Percentiles rank a stretch among this genome's conserved stretches.
phyloP scores from a whole-genome alignment of 2,113 vertebrate species.

The Nipponia nippon region DNA sequence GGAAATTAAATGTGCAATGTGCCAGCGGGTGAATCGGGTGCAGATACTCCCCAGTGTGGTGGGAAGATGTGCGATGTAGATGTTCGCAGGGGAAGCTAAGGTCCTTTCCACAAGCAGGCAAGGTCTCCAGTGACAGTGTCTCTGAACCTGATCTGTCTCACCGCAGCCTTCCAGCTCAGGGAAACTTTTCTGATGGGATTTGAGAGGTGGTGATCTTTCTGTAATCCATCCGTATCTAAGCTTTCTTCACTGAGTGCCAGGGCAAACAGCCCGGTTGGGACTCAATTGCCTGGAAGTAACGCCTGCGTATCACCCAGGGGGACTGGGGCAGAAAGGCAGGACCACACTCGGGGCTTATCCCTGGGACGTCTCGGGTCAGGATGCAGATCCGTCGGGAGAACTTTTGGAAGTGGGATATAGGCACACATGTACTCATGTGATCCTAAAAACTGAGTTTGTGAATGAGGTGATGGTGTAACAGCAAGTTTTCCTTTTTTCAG shows the following conservation, averaged over 20 bases:
- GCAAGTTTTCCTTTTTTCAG: constrained; percentile 72
- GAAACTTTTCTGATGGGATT: not conserved
- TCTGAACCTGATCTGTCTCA: not conserved
- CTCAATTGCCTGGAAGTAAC: not conserved
- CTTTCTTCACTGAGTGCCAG: not conserved
- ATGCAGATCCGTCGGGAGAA: accelerated
- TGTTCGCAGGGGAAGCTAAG: not conserved
- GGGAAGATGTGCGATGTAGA: accelerated
- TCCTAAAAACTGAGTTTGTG: not conserved
- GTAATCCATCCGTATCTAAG: not conserved
- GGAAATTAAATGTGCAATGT: not conserved
- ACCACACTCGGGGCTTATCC: not conserved
- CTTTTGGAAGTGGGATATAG: not conserved
- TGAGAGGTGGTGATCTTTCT: not conserved
- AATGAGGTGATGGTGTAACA: not conserved
- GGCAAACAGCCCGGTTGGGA: not conserved
- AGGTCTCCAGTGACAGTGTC: not conserved
- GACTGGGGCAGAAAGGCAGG: accelerated
- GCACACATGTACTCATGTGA: not conserved
- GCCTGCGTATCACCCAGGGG: accelerated
- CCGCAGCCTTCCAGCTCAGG: not conserved
- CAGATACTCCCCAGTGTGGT: not conserved
- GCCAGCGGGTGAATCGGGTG: accelerated
- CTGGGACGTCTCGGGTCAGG: not conserved
- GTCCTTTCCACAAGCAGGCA: not conserved